Conservation (phyloP, 2,888 invertebrate genomes). For the Tetropium fuscum region DNA sequence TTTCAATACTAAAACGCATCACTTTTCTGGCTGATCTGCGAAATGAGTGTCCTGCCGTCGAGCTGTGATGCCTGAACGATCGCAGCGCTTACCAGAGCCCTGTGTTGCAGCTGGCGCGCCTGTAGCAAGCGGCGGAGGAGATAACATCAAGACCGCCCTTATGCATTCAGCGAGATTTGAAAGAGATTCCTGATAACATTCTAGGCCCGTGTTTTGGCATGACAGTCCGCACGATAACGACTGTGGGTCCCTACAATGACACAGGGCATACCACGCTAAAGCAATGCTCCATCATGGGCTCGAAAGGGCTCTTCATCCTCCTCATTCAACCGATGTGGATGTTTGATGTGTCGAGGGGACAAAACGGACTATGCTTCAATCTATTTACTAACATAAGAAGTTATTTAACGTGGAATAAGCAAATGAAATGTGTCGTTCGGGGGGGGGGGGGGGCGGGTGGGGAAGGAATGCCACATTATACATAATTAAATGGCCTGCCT, state of each 20-base stretch:
- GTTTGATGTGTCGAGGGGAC: conserved; percentile 39
- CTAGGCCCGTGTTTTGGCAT: conserved; percentile 68
- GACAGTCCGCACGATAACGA: conserved; percentile 67
- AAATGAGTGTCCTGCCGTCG: too few species aligned
- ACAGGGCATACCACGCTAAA: conserved; percentile 30
- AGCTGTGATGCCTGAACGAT: too few species aligned
- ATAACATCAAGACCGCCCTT: conserved; percentile 66
- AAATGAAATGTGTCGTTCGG: conserved; percentile 29
- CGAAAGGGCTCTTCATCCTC: conserved; percentile 53
- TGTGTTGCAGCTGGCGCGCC: conserved; percentile 62
- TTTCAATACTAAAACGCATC: too few species aligned
- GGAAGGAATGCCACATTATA: conserved; percentile 15
- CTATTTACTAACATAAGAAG: conserved; percentile 41
- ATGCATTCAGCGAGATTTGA: conserved; percentile 68
- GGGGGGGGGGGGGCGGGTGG: too few species aligned
- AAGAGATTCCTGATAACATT: conserved; percentile 68
- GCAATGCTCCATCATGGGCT: conserved; percentile 22
- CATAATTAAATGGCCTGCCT: too few species aligned
- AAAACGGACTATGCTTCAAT: conserved; percentile 36
- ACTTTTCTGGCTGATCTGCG: too few species aligned
- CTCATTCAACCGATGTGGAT: conserved; percentile 44
- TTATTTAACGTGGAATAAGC: conserved; percentile 34
- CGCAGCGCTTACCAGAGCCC: conserved; percentile 26
- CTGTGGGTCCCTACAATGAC: conserved; percentile 59
- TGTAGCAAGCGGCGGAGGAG: conserved; percentile 59